phyloP scores from a whole-genome alignment of 2,113 vertebrate genomes.

The Nothoprocta pentlandii region DNA sequence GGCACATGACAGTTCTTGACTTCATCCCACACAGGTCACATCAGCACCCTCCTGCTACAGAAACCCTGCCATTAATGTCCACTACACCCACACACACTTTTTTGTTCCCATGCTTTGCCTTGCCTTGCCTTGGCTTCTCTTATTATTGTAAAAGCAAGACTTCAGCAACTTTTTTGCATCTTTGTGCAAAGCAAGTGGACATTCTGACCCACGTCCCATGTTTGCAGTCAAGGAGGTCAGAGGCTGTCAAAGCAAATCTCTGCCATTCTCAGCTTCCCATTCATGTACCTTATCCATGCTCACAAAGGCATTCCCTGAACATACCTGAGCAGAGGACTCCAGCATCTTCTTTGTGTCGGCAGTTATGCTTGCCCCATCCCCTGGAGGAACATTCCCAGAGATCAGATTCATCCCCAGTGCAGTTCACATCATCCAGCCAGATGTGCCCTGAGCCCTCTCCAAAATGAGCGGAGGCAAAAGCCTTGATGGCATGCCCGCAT shows the following conservation, averaged over 20 bases:
- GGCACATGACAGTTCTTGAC: not conserved
- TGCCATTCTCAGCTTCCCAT: not conserved
- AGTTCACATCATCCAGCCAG: conserved; percentile 76
- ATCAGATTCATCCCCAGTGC: conserved; percentile 70
- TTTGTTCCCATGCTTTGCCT: not conserved
- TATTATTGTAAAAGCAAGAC: not conserved
- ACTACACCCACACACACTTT: not conserved
- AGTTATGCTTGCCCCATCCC: conserved; percentile 68
- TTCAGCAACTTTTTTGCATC: not conserved
- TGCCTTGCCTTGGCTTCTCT: too few relatives aligned
- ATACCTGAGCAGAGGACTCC: conserved; percentile 70
- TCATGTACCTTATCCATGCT: not conserved
- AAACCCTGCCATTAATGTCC: not conserved
- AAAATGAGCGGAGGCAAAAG: conserved; percentile 68
- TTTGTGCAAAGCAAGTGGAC: not conserved
- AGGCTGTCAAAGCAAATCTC: not conserved
- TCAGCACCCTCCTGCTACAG: not conserved
- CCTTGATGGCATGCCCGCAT: conserved; percentile 76
- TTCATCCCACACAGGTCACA: not conserved
- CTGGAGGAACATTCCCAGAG: conserved; percentile 75
- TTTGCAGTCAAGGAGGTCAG: not conserved
- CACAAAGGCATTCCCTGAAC: not conserved
- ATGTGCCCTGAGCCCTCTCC: conserved; percentile 73
- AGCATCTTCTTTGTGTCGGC: conserved; percentile 58
- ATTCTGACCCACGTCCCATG: not conserved